Conservation (phyloP, 2,797 vertebrate species). For the Ispidina picta region DNA sequence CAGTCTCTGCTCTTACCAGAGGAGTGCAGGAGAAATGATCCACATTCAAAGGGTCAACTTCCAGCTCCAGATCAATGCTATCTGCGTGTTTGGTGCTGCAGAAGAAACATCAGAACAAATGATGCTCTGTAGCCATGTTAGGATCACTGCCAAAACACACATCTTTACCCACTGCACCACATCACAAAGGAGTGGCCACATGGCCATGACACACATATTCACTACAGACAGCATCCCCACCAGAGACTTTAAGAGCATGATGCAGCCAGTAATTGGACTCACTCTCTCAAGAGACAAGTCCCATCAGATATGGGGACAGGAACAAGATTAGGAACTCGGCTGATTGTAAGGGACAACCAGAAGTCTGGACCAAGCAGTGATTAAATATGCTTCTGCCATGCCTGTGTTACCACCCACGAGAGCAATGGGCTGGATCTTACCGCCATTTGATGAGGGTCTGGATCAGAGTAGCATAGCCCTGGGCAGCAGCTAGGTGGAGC, state of each 20-base stretch:
- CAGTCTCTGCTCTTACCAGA: conserved; percentile 83
- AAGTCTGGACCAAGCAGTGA: background rate
- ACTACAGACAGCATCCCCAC: background rate
- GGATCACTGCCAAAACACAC: background rate
- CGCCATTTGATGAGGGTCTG: conserved; percentile 99
- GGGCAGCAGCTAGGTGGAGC: conserved; percentile 95
- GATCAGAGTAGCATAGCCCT: conserved; percentile 98
- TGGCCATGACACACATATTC: background rate
- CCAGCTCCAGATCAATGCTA: conserved; percentile 96
- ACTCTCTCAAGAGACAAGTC: background rate
- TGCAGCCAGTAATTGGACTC: background rate
- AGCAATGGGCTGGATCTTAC: conserved; percentile 76
- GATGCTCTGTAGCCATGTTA: background rate
- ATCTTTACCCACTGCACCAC: background rate
- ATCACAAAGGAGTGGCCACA: background rate
- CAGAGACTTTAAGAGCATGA: background rate
- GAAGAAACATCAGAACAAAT: background rate
- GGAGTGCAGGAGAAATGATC: conserved; percentile 99
- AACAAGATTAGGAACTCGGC: background rate
- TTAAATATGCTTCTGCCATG: background rate
- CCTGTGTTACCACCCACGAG: background rate
- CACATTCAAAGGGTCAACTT: conserved; percentile 98
- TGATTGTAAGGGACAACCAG: background rate
- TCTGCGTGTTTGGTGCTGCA: conserved; percentile 94
- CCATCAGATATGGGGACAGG: background rate